These are phyloP conservation scores for Drosophila ustulata DNA, from an alignment of 2,888 invertebrate genomes.

Conservation along the genomic window DNA sequence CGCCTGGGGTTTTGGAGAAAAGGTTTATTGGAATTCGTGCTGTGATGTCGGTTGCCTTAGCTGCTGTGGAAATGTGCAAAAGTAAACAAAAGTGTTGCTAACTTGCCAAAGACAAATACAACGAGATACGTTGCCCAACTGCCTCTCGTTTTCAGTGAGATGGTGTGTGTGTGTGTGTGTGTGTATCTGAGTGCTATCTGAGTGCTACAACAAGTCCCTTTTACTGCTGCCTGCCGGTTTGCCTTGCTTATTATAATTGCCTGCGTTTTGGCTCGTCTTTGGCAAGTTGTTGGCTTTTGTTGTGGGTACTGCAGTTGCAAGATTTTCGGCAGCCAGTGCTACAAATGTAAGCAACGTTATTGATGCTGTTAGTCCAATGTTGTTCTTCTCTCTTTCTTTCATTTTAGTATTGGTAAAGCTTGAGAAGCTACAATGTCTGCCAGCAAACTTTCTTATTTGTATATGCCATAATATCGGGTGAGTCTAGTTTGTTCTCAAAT, in stretches of 20 bases:
- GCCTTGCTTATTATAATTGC: conserved; percentile 75
- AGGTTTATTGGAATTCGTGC: conserved; percentile 31
- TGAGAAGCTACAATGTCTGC: conserved; percentile 6
- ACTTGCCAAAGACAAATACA: conserved; percentile 72
- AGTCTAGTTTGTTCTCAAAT: conserved; percentile 17
- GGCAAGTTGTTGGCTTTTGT: conserved; percentile 48
- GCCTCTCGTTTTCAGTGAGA: conserved; percentile 2
- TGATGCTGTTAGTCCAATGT: conserved; percentile 53
- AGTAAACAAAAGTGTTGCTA: conserved; percentile 80
- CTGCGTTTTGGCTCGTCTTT: conserved; percentile 58
- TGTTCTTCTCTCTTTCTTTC: conserved; percentile 17
- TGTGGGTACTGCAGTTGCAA: conserved; percentile 48
- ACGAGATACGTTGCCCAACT: conserved; percentile 46
- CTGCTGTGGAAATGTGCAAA: conserved; percentile 69
- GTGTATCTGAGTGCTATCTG: conserved; percentile 46
- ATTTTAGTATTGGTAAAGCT: conserved; percentile 1
- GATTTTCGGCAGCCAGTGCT: conserved; percentile 51
- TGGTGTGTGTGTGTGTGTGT: conserved; percentile 19
- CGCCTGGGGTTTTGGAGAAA: conserved; percentile 1
- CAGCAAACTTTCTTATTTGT: conserved; percentile 13
- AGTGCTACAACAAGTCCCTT: conserved; percentile 65
- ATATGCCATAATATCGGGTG: conserved; percentile 7
- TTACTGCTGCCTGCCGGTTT: conserved; percentile 52
- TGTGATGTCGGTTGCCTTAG: conserved; percentile 29
- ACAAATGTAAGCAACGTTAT: conserved; percentile 70